Evolutionary conservation across 92 coral and sea anemone genomes (phyloP).

Genomic region (Porites evermanni): DNA sequence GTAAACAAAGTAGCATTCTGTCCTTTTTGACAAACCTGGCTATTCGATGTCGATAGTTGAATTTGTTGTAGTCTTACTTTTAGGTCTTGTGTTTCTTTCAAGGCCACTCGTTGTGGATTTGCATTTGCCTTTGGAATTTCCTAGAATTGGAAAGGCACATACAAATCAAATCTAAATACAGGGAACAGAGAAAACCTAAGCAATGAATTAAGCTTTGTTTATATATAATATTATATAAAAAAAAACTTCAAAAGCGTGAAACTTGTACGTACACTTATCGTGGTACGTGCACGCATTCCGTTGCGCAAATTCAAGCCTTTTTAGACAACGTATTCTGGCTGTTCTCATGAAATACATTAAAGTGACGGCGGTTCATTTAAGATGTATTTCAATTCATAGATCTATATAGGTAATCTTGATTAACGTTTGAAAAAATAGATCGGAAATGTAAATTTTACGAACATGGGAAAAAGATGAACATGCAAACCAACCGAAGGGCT

Average conservation of each 20-base stretch:
- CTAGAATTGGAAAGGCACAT: neutral
- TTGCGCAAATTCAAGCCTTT: neutral
- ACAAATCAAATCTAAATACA: neutral
- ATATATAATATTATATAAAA: too few species aligned
- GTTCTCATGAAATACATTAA: neutral
- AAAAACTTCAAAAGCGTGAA: too few species aligned
- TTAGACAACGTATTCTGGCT: neutral
- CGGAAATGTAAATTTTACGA: too few species aligned
- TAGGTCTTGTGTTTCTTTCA: slow-evolving; percentile 34
- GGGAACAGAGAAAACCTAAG: neutral
- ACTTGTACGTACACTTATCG: too few species aligned
- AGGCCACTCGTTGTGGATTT: slow-evolving; percentile 37
- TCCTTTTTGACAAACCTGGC: slow-evolving; percentile 17
- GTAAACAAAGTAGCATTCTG: slow-evolving; percentile 2
- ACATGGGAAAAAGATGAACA: too few species aligned
- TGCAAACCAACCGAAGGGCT: too few species aligned
- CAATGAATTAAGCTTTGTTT: too few species aligned
- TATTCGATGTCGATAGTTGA: slow-evolving; percentile 26
- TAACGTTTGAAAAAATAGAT: neutral
- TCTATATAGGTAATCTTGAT: too few species aligned
- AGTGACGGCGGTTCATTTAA: neutral
- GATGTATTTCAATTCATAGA: too few species aligned
- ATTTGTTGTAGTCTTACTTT: slow-evolving; percentile 30
- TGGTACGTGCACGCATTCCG: neutral
- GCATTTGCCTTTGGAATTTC: slow-evolving; percentile 18